phyloP scores from a whole-genome alignment of 2,797 vertebrate genomes.

The Phataginus tricuspis region DNA sequence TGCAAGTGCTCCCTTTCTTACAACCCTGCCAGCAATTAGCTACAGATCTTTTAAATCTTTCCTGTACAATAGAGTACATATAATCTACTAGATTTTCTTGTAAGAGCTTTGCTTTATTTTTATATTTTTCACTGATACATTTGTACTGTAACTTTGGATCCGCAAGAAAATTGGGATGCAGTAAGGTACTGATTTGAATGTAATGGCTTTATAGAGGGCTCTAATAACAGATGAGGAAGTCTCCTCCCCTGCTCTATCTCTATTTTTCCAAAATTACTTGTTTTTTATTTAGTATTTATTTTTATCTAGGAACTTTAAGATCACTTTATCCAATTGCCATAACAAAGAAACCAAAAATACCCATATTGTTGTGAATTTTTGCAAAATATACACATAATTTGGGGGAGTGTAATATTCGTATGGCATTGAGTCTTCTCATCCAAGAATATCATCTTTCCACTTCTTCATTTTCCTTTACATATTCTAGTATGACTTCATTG shows the following conservation, averaged over 20 bases:
- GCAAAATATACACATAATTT: not conserved
- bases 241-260: not conserved
- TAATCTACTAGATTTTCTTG: not conserved
- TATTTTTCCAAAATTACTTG: not conserved
- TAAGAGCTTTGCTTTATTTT: not conserved
- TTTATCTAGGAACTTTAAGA: not conserved
- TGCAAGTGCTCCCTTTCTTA: not conserved
- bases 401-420: not conserved
- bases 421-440: not conserved
- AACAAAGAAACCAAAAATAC: not conserved
- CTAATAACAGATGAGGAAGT: not conserved
- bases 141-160: not conserved
- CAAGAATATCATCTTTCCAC: not conserved
- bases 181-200: not conserved
- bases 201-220: not conserved
- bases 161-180: not conserved
- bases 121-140: not conserved
- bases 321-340: not conserved
- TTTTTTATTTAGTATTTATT: slow-evolving; percentile 16
- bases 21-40: not conserved
- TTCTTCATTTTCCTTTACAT: not conserved
- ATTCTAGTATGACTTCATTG: not conserved
- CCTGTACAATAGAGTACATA: not conserved
- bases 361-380: not conserved
- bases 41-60: not conserved